These are phyloP conservation scores for Sminthurinus signatus DNA, from an alignment of 1,140 invertebrate genomes.

Conservation along the genomic window DNA sequence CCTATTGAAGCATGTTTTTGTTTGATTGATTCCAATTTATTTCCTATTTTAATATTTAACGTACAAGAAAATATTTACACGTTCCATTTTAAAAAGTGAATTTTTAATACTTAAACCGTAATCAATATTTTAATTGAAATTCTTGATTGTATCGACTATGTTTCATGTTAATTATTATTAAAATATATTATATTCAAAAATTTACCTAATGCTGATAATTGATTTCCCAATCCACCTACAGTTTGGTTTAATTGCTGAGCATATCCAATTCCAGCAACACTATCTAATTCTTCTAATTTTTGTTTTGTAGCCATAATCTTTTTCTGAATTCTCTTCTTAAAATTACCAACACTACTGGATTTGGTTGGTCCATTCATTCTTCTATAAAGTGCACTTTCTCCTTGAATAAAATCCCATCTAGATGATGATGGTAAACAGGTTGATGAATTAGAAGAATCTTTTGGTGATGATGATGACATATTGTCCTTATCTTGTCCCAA, in stretches of 20 bases:
- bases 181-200: too few relatives aligned
- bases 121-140: too few relatives aligned
- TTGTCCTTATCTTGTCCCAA: too few relatives aligned
- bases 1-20: conserved; percentile 35
- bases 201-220: conserved; percentile 27
- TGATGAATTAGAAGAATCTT: too few relatives aligned
- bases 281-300: conserved; percentile 38
- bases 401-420: conserved; percentile 76
- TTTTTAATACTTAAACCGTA: too few relatives aligned
- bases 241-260: too few relatives aligned
- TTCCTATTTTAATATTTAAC: too few relatives aligned
- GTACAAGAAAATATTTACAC: too few relatives aligned
- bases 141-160: too few relatives aligned
- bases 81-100: too few relatives aligned
- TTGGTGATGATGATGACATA: too few relatives aligned
- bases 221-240: conserved; percentile 30
- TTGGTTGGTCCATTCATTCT: conserved; percentile 17
- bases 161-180: too few relatives aligned
- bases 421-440: conserved; percentile 45
- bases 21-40: conserved; percentile 39
- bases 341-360: background rate
- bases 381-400: conserved; percentile 49
- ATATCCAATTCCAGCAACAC: conserved; percentile 30
- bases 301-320: conserved; percentile 37
- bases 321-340: conserved; percentile 38